Evolutionary conservation across 2,797 vertebrate genomes (phyloP).

Genomic region (Myotis findleyi): DNA sequence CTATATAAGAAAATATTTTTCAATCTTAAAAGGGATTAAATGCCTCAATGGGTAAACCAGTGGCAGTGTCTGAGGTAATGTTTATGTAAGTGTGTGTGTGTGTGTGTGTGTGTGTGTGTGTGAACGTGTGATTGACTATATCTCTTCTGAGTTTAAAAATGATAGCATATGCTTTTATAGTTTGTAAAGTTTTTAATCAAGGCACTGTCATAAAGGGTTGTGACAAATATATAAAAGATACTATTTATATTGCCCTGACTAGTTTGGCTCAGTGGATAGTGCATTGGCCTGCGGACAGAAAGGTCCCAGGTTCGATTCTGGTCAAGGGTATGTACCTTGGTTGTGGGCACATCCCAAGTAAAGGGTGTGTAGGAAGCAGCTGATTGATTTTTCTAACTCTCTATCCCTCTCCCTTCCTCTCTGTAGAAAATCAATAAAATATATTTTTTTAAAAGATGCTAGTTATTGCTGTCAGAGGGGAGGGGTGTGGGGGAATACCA

Average conservation of each 20-base stretch:
- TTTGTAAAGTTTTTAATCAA: slow-evolving; percentile 60
- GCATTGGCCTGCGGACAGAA: rapidly evolving
- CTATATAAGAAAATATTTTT: slow-evolving; percentile 49
- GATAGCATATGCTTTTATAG: slow-evolving; percentile 52
- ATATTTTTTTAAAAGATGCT: slow-evolving; percentile 14
- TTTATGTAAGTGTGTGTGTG: background rate
- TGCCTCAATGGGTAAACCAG: background rate
- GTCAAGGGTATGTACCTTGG: too few species aligned
- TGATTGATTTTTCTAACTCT: too few species aligned
- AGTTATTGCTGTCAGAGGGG: background rate
- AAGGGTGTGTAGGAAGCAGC: too few species aligned
- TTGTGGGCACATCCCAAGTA: too few species aligned
- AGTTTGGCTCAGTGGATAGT: too few species aligned
- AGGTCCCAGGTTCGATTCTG: too few species aligned
- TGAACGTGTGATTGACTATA: background rate
- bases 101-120: background rate
- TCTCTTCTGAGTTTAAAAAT: slow-evolving; percentile 63
- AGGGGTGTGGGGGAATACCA: background rate
- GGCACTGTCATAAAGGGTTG: slow-evolving; percentile 3
- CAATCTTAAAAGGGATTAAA: slow-evolving; percentile 33
- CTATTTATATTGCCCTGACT: background rate
- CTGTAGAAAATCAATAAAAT: background rate
- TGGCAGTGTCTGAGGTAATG: background rate
- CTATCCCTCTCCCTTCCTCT: too few species aligned
- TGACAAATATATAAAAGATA: slow-evolving; percentile 45